phyloP scores from a whole-genome alignment of 1,140 invertebrate species.

The Heliconius hermathena region DNA sequence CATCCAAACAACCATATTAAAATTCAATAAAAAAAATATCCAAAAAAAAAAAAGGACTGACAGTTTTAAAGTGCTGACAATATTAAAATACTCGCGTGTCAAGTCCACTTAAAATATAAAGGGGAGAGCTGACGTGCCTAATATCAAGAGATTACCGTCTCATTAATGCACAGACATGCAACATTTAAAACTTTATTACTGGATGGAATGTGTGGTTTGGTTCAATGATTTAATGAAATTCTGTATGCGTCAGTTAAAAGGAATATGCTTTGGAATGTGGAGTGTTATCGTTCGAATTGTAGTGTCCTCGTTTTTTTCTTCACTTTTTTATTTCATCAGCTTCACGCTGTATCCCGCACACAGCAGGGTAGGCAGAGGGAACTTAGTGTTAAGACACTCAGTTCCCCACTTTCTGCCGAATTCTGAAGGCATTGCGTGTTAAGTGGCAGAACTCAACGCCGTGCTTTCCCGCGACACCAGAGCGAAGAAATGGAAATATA shows the following conservation, averaged over 20 bases:
- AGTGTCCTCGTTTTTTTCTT: too few species aligned
- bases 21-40: neutral
- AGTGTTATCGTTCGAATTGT: too few species aligned
- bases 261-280: slow-evolving; percentile 4
- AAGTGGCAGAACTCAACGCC: too few species aligned
- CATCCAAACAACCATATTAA: neutral
- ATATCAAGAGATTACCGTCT: slow-evolving; percentile 49
- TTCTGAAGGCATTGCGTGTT: too few species aligned
- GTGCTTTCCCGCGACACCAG: too few species aligned
- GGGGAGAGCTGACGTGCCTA: slow-evolving; percentile 32
- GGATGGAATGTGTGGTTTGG: slow-evolving; percentile 17
- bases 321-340: too few species aligned
- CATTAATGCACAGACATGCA: slow-evolving; percentile 48
- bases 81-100: slow-evolving; percentile 29
- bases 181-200: slow-evolving; percentile 34
- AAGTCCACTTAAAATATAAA: slow-evolving; percentile 20
- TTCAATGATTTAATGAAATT: slow-evolving; percentile 20
- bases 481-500: too few species aligned
- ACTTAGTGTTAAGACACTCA: too few species aligned
- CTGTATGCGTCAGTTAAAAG: neutral
- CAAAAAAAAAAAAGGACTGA: neutral
- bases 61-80: slow-evolving; percentile 2
- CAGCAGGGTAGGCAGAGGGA: too few species aligned
- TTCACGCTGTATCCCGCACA: too few species aligned
- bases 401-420: too few species aligned